A percentile compares a stretch with the other conserved stretches of the same genome.
phyloP scores from a whole-genome alignment of 1,140 invertebrate species.

The Drosophila lini region DNA sequence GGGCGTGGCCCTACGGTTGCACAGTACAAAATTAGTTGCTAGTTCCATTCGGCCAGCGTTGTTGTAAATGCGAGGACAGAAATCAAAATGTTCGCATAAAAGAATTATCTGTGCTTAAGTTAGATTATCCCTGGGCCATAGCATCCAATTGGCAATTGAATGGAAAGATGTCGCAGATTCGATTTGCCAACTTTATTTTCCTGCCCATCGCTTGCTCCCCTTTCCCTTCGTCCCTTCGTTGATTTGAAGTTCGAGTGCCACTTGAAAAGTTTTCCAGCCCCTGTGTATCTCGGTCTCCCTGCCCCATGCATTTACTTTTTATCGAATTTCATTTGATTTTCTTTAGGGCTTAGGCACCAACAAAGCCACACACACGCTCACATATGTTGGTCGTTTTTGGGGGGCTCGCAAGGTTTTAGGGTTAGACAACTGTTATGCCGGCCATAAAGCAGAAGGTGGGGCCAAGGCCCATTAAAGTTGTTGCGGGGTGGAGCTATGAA shows the following conservation, averaged over 20 bases:
- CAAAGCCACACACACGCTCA: conserved; percentile 15
- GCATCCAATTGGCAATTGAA: conserved; percentile 79
- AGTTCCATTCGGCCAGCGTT: conserved; percentile 35
- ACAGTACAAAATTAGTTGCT: conserved; percentile 68
- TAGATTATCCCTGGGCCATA: conserved; percentile 76
- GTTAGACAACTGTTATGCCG: conserved; percentile 54
- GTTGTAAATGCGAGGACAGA: conserved; percentile 64
- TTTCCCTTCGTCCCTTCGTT: not conserved
- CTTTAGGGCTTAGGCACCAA: conserved; percentile 43
- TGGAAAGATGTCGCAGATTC: conserved; percentile 72
- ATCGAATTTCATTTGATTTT: conserved; percentile 72
- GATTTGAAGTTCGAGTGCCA: conserved; percentile 54
- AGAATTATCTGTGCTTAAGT: conserved; percentile 82
- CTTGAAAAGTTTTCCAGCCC: conserved; percentile 59
- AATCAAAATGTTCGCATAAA: conserved; percentile 82
- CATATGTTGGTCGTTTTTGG: conserved; percentile 41
- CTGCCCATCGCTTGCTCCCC: conserved; percentile 37
- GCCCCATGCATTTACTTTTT: conserved; percentile 45
- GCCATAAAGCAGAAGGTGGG: conserved; percentile 25
- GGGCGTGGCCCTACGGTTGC: conserved; percentile 49
- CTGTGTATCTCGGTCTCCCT: conserved; percentile 19
- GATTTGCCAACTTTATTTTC: conserved; percentile 66
- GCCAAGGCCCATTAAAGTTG: conserved; percentile 23
- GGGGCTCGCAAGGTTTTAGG: conserved; percentile 38
- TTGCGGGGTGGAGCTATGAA: conserved; percentile 16